A percentile compares a stretch with the other conserved stretches of the same genome.
Conservation (phyloP, 1,140 invertebrate genomes). For the Hestina assimilis region DNA sequence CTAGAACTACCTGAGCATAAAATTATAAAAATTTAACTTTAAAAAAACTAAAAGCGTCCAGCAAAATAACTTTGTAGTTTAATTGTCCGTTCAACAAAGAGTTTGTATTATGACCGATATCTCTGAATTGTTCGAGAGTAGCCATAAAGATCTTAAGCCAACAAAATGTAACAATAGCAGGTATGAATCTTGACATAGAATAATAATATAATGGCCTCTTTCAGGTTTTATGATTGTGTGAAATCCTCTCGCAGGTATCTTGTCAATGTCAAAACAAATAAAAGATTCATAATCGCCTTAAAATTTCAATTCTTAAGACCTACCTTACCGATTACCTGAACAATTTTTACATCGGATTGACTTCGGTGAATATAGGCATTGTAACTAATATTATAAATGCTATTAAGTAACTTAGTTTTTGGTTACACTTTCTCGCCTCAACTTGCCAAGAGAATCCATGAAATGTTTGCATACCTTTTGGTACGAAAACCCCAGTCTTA, state of each 20-base stretch:
- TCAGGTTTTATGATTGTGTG: conserved; percentile 11
- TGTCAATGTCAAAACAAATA: too few relatives aligned
- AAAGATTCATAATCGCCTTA: too few relatives aligned
- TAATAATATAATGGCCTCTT: conserved; percentile 4
- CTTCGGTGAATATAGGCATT: too few relatives aligned
- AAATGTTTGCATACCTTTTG: too few relatives aligned
- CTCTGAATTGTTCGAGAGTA: conserved; percentile 2
- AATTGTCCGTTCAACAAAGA: conserved; percentile 31
- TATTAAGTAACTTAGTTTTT: too few relatives aligned
- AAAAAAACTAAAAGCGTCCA: conserved; percentile 7
- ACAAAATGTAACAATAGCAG: conserved; percentile 17
- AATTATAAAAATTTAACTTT: conserved; percentile 3
- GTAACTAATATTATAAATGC: too few relatives aligned
- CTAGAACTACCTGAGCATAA: conserved; percentile 19
- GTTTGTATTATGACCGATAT: conserved; percentile 17
- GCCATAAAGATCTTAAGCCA: conserved; percentile 18
- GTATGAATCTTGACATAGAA: conserved; percentile 16
- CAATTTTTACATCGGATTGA: too few relatives aligned
- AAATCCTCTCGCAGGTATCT: conserved; percentile 5
- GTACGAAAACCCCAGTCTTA: too few relatives aligned
- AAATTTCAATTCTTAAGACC: too few relatives aligned
- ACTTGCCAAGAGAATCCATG: too few relatives aligned
- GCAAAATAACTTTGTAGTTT: conserved; percentile 30
- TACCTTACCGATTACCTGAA: too few relatives aligned
- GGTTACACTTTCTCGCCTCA: too few relatives aligned